phyloP scores from a whole-genome alignment of 1,140 invertebrate genomes.

The Formica selysi region DNA sequence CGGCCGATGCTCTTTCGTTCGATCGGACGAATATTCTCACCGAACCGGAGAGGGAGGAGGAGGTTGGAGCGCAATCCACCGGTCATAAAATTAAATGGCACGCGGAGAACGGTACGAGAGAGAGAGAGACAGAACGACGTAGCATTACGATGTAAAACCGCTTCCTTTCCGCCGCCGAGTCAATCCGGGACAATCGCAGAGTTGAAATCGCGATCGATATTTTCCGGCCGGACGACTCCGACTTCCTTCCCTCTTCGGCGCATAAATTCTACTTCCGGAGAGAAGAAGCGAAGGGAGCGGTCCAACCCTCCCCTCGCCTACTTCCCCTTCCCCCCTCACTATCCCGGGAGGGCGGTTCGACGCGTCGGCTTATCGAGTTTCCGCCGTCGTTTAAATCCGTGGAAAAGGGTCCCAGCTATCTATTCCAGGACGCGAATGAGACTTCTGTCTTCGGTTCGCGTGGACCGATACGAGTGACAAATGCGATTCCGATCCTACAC shows the following conservation, averaged over 20 bases:
- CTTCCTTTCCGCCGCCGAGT: conserved; percentile 54
- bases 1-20: conserved; percentile 51
- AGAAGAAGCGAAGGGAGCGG: conserved; percentile 8
- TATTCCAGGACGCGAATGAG: conserved; percentile 56
- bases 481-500: conserved; percentile 64
- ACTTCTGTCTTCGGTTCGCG: conserved; percentile 53
- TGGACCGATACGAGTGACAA: conserved; percentile 66
- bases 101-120: conserved; percentile 49
- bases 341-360: conserved; percentile 7
- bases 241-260: conserved; percentile 48
- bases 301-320: background rate
- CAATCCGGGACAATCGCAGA: conserved; percentile 58
- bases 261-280: conserved; percentile 63
- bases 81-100: conserved; percentile 81
- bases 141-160: conserved; percentile 49
- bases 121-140: background rate
- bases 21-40: conserved; percentile 50
- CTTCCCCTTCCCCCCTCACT: background rate
- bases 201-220: conserved; percentile 65
- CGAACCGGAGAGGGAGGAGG: background rate
- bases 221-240: conserved; percentile 58
- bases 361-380: conserved; percentile 61
- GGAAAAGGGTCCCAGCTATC: conserved; percentile 55
- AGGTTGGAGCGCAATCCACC: background rate
- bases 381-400: conserved; percentile 55